Conservation (phyloP, 2,113 vertebrate species). For the Semnornis frantzii region DNA sequence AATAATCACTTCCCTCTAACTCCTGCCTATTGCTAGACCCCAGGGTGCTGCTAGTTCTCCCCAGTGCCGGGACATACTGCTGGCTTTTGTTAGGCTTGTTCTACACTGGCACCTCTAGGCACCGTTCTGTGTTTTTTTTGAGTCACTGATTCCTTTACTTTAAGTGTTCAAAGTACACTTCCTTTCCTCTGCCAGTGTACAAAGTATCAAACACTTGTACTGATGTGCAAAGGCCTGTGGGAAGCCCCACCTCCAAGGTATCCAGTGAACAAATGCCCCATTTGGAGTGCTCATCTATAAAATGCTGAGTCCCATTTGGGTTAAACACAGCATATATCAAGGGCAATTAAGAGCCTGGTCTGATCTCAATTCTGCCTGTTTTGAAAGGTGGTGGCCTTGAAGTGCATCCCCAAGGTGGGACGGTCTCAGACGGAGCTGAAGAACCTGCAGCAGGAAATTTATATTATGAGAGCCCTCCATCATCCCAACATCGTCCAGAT, state of each 20-base stretch:
- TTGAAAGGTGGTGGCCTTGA: conserved; percentile 91
- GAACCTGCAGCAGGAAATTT: conserved; percentile 89
- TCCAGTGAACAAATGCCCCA: background rate
- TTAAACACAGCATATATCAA: background rate
- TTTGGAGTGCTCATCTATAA: background rate
- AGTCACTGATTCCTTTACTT: background rate
- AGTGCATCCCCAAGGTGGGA: conserved; percentile 94
- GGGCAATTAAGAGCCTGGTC: background rate
- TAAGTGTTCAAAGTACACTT: background rate
- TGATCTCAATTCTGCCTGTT: background rate
- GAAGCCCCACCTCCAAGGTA: background rate
- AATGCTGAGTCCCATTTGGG: background rate
- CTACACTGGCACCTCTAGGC: background rate
- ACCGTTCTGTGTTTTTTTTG: background rate
- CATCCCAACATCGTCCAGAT: conserved; percentile 95
- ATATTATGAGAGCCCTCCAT: conserved; percentile 89
- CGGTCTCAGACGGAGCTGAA: conserved; percentile 91
- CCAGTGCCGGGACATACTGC: background rate
- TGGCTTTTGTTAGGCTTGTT: background rate
- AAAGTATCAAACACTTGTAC: background rate
- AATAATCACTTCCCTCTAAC: background rate
- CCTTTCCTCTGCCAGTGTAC: background rate
- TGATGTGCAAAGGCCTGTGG: background rate
- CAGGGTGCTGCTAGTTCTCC: background rate
- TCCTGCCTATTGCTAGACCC: background rate